Percentiles rank a stretch among this genome's conserved stretches.
Conservation (phyloP, 2,888 invertebrate species). For the Nymphalis polychloros region DNA sequence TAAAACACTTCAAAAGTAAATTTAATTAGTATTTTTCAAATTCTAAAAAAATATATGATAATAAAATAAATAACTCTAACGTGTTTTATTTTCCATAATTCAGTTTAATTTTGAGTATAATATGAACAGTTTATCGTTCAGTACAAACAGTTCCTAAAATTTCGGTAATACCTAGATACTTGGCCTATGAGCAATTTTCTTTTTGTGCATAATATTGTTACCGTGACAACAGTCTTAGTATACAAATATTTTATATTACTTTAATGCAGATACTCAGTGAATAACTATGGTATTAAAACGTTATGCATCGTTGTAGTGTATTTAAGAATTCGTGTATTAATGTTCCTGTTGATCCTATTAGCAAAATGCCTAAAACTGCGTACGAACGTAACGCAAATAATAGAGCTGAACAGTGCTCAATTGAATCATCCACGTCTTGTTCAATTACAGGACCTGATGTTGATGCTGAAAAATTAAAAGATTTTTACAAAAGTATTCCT, state of each 20-base stretch:
- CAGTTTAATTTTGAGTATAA: too few relatives aligned
- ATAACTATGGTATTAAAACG: conserved; percentile 38
- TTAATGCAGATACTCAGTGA: conserved; percentile 14
- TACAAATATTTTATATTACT: conserved; percentile 10
- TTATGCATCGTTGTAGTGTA: conserved; percentile 82
- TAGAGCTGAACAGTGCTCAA: conserved; percentile 62
- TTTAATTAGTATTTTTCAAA: too few relatives aligned
- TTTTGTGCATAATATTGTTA: neutral
- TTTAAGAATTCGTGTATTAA: conserved; percentile 87
- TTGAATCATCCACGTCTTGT: conserved; percentile 62
- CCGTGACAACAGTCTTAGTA: conserved; percentile 40
- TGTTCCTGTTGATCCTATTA: conserved; percentile 87
- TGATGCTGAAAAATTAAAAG: conserved; percentile 83
- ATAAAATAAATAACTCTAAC: too few relatives aligned
- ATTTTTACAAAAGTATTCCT: conserved; percentile 90
- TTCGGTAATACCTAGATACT: too few relatives aligned
- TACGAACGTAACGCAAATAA: conserved; percentile 83
- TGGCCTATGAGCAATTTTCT: neutral
- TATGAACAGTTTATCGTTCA: too few relatives aligned
- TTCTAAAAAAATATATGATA: too few relatives aligned
- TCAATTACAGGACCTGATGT: conserved; percentile 60
- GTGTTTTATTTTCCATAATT: too few relatives aligned
- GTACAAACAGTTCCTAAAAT: too few relatives aligned
- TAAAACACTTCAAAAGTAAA: too few relatives aligned
- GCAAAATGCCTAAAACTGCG: conserved; percentile 86